Evolutionary conservation across 2,888 invertebrate genomes (phyloP).

Genomic region (Bombylius discolor): DNA sequence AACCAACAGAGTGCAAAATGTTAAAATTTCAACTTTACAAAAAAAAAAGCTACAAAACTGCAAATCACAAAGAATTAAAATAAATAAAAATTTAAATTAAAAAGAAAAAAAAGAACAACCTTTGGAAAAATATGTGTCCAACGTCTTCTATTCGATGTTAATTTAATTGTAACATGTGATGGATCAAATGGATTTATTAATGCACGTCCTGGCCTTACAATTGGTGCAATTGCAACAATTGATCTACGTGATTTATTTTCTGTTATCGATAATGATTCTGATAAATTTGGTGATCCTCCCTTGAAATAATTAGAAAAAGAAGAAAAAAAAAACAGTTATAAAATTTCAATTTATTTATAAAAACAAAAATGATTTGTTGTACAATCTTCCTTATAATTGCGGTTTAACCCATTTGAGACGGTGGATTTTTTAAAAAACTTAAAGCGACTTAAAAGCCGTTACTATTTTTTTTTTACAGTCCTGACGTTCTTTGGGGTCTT

Average conservation of each 20-base stretch:
- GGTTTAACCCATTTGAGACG: no score
- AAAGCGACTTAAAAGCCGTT: no score
- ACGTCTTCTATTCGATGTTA: slow-evolving; percentile 85
- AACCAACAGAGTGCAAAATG: no score
- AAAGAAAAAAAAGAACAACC: slow-evolving; percentile 14
- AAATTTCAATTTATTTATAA: neutral
- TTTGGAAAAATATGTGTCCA: slow-evolving; percentile 99
- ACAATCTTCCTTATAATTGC: no score
- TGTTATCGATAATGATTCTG: slow-evolving; percentile 29
- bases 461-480: no score
- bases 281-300: slow-evolving; percentile 28
- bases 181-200: slow-evolving; percentile 98
- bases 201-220: slow-evolving; percentile 64
- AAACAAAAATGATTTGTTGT: neutral
- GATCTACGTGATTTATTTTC: slow-evolving; percentile 30
- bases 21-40: no score
- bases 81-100: neutral
- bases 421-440: no score
- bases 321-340: neutral
- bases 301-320: slow-evolving; percentile 5
- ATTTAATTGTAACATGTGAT: slow-evolving; percentile 88
- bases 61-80: slow-evolving; percentile 2
- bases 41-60: slow-evolving; percentile 7
- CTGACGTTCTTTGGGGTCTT: no score
- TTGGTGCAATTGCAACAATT: slow-evolving; percentile 40